Conservation (phyloP, 2,113 vertebrate genomes). For the Vimba vimba region DNA sequence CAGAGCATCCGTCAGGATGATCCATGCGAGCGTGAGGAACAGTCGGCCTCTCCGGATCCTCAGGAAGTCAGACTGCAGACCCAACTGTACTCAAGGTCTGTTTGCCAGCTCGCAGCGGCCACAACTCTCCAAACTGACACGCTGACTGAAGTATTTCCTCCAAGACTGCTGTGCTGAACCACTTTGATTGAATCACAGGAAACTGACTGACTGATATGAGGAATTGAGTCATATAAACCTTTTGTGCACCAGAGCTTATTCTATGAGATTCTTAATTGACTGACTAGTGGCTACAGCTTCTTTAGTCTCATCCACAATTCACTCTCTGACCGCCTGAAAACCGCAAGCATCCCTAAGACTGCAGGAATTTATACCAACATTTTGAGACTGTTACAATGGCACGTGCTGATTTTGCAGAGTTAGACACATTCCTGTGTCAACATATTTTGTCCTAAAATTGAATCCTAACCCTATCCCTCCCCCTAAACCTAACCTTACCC, state of each 20-base stretch:
- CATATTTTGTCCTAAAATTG: no score
- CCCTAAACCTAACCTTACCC: no score
- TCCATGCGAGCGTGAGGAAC: conserved; percentile 36
- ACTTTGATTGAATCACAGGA: conserved; percentile 39
- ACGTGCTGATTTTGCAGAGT: no score
- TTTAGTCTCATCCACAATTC: neutral
- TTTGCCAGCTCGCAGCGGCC: conserved; percentile 39
- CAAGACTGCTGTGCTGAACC: conserved; percentile 20
- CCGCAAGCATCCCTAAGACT: neutral
- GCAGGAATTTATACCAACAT: neutral
- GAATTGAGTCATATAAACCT: neutral
- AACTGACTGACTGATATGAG: neutral
- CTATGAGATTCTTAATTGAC: neutral
- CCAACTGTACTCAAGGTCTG: conserved; percentile 34
- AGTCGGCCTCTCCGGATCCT: conserved; percentile 35
- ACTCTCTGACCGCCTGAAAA: neutral
- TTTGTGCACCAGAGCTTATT: neutral
- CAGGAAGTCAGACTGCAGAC: conserved; percentile 36
- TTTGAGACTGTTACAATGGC: neutral
- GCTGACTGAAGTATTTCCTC: conserved; percentile 26
- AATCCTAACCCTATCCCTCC: no score
- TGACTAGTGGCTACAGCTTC: neutral
- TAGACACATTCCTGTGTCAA: no score
- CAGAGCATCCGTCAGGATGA: conserved; percentile 47
- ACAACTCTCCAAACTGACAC: conserved; percentile 22